Evolutionary conservation across 1,140 invertebrate species (phyloP), one percentile per base, ranked within the genome.

Genomic region (Vanessa atalanta): DNA sequence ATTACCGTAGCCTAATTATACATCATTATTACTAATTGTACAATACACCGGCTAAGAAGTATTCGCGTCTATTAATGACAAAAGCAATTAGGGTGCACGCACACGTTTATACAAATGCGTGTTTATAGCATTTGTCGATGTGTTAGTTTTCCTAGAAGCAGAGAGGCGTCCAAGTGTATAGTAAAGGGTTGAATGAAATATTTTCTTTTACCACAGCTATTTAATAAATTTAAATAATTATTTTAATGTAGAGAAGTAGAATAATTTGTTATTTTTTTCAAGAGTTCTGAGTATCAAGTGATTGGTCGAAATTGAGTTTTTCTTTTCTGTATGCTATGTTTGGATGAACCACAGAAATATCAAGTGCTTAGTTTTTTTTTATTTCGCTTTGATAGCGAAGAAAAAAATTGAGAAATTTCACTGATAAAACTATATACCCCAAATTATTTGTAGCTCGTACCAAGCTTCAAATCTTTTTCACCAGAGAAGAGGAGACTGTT

Each of bases 1-100:
- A 85, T 87, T 82, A 83, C 77, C 80, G 71, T 72, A 76, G 77
- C 75, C 88, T 91, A 90, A 92, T 92, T 92, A 92, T 88, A 88
- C 87, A 87, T 91, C 88, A 92, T 92, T 91, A 91, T 86, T 82
- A 88, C 90, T 92, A 90, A 92, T 92, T 90, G 89, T 90, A 91
- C 88, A 85, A 89, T 89, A 87, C 83, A 85, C 79, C 81, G 81
- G 84, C 86, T 87, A 89, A 91, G 88, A 91, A 92, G 87, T 88
- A 92, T 90, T 88, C 84, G 88, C 89, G 83, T 90, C 87, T 90
- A 92, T 92, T 92, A 92, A 92, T 90, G 90, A 92, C 90, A 89
- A 91, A 90, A 88, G 89, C 89, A 90, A 91, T 92, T 92, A 92
- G 87, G 88, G 85, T 83, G 82, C 83, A 88, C 87, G 71, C 85